phyloP scores from a whole-genome alignment of 2,113 vertebrate genomes.

The Artemisiospiza belli region DNA sequence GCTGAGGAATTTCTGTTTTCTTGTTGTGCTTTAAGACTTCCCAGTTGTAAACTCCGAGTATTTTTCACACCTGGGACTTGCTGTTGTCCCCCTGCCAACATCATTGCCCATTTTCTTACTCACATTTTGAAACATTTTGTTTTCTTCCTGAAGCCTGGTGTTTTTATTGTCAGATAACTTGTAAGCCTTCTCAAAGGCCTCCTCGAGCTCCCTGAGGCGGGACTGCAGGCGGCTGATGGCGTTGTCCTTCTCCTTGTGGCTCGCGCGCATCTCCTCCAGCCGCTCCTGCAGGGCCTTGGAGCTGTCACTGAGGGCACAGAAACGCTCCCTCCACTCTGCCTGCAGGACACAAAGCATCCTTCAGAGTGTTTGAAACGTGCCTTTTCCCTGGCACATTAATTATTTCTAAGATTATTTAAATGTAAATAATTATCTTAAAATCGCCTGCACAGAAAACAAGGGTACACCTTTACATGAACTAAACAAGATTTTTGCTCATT shows the following conservation, averaged over 20 bases:
- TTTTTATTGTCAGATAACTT: constrained; percentile 88
- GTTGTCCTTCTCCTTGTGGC: constrained; percentile 86
- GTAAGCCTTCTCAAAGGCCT: constrained; percentile 79
- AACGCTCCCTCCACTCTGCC: constrained; percentile 88
- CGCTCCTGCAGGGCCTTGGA: constrained; percentile 84
- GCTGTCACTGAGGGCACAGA: constrained; percentile 71
- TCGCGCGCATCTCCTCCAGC: constrained; percentile 83
- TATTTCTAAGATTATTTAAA: not conserved
- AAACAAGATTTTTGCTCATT: not conserved
- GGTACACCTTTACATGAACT: not conserved
- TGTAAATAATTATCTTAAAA: not conserved
- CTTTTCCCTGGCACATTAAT: not conserved
- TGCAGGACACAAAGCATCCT: constrained; percentile 15
- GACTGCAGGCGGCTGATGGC: constrained; percentile 74
- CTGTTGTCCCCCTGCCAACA: not conserved
- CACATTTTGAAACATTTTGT: constrained; percentile 93
- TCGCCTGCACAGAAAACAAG: not conserved
- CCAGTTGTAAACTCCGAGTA: fast-evolving
- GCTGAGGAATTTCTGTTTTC: not conserved
- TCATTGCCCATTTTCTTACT: constrained; percentile 9
- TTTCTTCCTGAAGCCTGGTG: constrained; percentile 81
- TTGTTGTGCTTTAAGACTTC: not conserved
- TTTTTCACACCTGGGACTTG: not conserved
- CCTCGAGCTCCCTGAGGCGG: constrained; percentile 83
- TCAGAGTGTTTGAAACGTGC: not conserved